Percentiles rank a stretch among this genome's conserved stretches.
phyloP scores from a whole-genome alignment of 2,888 invertebrate species.

The Ditula angustiorana region DNA sequence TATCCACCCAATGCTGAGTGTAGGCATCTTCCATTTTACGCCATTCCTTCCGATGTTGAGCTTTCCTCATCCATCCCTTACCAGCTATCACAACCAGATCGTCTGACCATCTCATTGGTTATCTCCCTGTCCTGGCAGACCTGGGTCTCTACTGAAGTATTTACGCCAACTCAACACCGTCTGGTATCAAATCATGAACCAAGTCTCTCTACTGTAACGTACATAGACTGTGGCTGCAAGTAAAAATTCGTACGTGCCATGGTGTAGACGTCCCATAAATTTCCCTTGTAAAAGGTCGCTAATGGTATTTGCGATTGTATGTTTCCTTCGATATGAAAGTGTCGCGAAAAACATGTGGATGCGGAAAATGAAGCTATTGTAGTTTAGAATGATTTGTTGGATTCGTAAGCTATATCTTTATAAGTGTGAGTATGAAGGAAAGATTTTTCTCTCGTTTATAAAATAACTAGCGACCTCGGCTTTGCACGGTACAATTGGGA shows the following conservation, averaged over 20 bases:
- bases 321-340: conserved; percentile 59
- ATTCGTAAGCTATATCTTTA: background rate
- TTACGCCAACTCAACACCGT: background rate
- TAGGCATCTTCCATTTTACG: too few species aligned
- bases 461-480: too few species aligned
- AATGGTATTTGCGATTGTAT: conserved; percentile 72
- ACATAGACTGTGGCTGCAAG: conserved; percentile 48
- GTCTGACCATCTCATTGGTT: too few species aligned
- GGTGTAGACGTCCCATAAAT: conserved; percentile 74
- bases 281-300: conserved; percentile 73
- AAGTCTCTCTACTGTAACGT: background rate
- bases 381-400: conserved; percentile 27
- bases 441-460: background rate
- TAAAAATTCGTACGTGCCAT: conserved; percentile 75
- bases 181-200: background rate
- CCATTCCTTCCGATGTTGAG: too few species aligned
- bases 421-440: background rate
- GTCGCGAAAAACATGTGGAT: conserved; percentile 46
- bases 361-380: conserved; percentile 21
- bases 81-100: too few species aligned
- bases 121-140: too few species aligned
- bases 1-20: too few species aligned
- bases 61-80: too few species aligned
- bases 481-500: too few species aligned
- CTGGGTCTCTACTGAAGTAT: too few species aligned